Evolutionary conservation across 2,113 vertebrate species (phyloP), one percentile per base, ranked within the genome.

Genomic region (Pachypanchax playfairii): DNA sequence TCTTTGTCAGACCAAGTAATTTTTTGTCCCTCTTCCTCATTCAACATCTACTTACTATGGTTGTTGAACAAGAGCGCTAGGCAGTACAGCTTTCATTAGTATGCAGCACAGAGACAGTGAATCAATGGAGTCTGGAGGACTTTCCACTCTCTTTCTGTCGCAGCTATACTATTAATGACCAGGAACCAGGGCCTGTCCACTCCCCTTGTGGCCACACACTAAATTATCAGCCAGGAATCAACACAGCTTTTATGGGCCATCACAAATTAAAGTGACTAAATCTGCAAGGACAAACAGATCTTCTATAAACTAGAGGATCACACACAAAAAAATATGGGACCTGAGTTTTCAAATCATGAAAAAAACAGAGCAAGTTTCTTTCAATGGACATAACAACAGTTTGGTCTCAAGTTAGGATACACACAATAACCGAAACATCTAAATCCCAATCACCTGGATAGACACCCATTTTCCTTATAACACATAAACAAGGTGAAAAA

Each of bases 191-290:
- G 89, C 67, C 44, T 52, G 69, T 84, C 75, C 79, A 72, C 74
- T 73, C 73, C 77, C 65, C 77, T 77, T 35, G 53, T 60, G 67
- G 67, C 69, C 69, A 64, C 46, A 51, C 2, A 52, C 62, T 79
- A 94, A 92, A 94, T 90, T 93, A 93, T 91, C 87, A 87, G 86
- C 65, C 80, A 83, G 94, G 94, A 94, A 95, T 95, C 92, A 94
- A 90, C 84, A 75, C 86, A 92, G 92, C 91, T 87, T 93, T 95
- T 94, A 94, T 88, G 91, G 91, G 91, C 71, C 54, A 91, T 89
- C 80, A 78, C 92, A 91, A 92, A 95, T 93, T 91, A 94, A 94
- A 94, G 71, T 83, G 85, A 87, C 90, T 90, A 91, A 93, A 94
- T 93, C 90, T 91, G 90, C 85, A 88, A 91, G 92, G 93, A 92